Conservation (phyloP, 2,888 invertebrate species). For the Orthosia gothica region DNA sequence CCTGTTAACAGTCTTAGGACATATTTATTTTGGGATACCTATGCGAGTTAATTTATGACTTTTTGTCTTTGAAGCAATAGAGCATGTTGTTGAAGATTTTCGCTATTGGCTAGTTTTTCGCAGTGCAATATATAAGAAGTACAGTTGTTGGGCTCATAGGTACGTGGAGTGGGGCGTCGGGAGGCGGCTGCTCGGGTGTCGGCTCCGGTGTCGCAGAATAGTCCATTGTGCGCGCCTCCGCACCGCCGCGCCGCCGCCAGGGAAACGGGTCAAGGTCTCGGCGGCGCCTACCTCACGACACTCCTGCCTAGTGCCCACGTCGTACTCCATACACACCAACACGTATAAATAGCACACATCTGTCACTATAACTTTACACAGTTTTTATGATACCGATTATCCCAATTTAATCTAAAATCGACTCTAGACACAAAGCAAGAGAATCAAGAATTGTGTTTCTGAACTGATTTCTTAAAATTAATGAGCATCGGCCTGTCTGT, state of each 20-base stretch:
- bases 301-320: constrained; percentile 57
- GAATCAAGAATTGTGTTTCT: constrained; percentile 28
- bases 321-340: constrained; percentile 66
- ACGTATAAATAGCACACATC: constrained; percentile 54
- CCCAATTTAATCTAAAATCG: constrained; percentile 20
- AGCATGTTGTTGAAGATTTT: background rate
- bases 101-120: constrained; percentile 25
- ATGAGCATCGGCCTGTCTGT: constrained; percentile 60
- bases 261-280: constrained; percentile 87
- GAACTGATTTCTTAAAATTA: constrained; percentile 54
- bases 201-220: constrained; percentile 86
- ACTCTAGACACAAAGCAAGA: constrained; percentile 33
- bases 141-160: constrained; percentile 43
- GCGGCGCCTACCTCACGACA: constrained; percentile 83
- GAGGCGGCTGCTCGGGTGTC: constrained; percentile 75
- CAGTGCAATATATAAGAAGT: constrained; percentile 36
- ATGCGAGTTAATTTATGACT: constrained; percentile 22
- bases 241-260: constrained; percentile 66
- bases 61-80: background rate
- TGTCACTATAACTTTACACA: constrained; percentile 40
- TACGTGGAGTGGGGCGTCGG: constrained; percentile 56
- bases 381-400: constrained; percentile 20
- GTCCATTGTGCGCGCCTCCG: constrained; percentile 80
- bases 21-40: constrained; percentile 44
- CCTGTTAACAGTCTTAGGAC: constrained; percentile 33